These are phyloP conservation scores for Tupaia tana DNA, from an alignment of 2,113 vertebrate species.

Conservation along the genomic window DNA sequence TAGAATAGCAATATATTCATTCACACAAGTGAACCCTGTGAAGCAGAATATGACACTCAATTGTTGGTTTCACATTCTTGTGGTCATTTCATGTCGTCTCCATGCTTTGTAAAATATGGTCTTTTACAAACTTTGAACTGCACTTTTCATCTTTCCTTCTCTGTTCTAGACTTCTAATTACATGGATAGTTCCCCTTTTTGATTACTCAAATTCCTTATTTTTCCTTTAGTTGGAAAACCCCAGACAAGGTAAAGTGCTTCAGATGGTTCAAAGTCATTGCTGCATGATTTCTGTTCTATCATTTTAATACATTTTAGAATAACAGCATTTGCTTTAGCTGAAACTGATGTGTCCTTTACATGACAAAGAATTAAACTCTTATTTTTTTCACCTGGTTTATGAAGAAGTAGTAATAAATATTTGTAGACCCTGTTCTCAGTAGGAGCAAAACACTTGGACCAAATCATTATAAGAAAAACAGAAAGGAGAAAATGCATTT, in stretches of 20 bases:
- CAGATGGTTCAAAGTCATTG: not conserved
- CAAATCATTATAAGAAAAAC: not conserved
- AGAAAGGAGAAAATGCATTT: not conserved
- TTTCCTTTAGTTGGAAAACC: slow-evolving; percentile 14
- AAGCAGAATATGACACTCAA: not conserved
- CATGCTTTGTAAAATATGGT: not conserved
- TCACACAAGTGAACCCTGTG: not conserved
- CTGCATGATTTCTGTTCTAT: not conserved
- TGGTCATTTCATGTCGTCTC: not conserved
- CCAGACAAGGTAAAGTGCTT: not conserved
- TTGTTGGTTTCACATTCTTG: not conserved
- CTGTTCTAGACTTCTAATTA: slow-evolving; percentile 25
- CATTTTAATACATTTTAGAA: slow-evolving; percentile 35
- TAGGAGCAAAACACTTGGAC: not conserved
- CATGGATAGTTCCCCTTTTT: not conserved
- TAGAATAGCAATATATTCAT: not conserved
- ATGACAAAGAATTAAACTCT: not conserved
- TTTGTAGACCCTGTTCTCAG: not conserved
- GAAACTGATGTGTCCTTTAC: slow-evolving; percentile 7
- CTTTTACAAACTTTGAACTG: not conserved
- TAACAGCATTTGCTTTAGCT: not conserved
- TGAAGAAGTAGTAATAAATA: not conserved
- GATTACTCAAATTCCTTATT: not conserved
- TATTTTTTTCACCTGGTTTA: not conserved
- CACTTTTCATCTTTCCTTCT: not conserved